phyloP scores from a whole-genome alignment of 2,888 invertebrate genomes.

The Eupithecia insigniata region DNA sequence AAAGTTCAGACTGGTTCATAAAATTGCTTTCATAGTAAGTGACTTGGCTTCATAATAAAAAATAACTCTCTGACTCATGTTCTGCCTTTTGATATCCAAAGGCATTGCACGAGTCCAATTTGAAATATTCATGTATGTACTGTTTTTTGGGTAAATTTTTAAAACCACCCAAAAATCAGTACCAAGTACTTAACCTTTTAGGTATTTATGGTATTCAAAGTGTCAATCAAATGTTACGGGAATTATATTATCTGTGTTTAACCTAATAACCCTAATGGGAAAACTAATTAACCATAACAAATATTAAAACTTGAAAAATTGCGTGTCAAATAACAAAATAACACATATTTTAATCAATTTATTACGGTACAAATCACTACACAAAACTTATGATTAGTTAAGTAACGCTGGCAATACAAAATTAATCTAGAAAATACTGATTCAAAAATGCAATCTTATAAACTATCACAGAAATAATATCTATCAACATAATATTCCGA shows the following conservation, averaged over 20 bases:
- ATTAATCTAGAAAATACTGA: slow-evolving; percentile 65
- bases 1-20: not conserved
- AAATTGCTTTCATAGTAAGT: not conserved
- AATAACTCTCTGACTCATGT: slow-evolving; percentile 40
- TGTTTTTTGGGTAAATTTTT: slow-evolving; percentile 38
- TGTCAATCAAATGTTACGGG: slow-evolving; percentile 76
- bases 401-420: slow-evolving; percentile 66
- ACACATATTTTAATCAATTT: slow-evolving; percentile 57
- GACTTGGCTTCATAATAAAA: slow-evolving; percentile 20
- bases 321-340: slow-evolving; percentile 70
- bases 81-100: slow-evolving; percentile 44
- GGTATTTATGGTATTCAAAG: slow-evolving; percentile 72
- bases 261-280: slow-evolving; percentile 60
- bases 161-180: slow-evolving; percentile 43
- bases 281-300: slow-evolving; percentile 53
- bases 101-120: slow-evolving; percentile 47
- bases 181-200: slow-evolving; percentile 40
- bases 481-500: slow-evolving; percentile 52
- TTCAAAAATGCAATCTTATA: slow-evolving; percentile 55
- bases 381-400: slow-evolving; percentile 56
- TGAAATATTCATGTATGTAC: slow-evolving; percentile 23
- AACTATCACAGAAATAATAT: slow-evolving; percentile 69
- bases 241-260: slow-evolving; percentile 50
- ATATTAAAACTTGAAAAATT: slow-evolving; percentile 18
- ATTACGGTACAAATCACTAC: slow-evolving; percentile 67